These are phyloP conservation scores for Aleiodes alternator DNA, from an alignment of 2,888 invertebrate genomes.

Conservation along the genomic window DNA sequence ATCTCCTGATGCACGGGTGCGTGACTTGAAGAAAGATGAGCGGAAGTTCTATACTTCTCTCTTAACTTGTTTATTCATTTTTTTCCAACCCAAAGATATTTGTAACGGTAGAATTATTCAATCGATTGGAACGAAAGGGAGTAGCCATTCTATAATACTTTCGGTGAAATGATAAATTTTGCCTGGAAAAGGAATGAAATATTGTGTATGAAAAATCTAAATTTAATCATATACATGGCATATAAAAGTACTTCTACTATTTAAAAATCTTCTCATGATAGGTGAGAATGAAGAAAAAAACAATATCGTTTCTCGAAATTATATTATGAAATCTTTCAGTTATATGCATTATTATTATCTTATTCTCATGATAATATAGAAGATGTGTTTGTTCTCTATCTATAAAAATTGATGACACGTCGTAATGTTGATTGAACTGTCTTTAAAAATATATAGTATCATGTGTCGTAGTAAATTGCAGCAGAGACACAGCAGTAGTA, in stretches of 20 bases:
- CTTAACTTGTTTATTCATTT: constrained; percentile 8
- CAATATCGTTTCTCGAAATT: no score
- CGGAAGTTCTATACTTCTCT: constrained; percentile 16
- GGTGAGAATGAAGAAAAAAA: no score
- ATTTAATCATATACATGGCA: no score
- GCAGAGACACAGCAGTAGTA: no score
- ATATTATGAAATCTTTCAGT: no score
- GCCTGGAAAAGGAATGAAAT: no score
- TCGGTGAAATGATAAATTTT: not conserved
- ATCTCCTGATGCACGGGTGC: constrained; percentile 44
- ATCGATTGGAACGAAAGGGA: constrained; percentile 43
- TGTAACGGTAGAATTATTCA: constrained; percentile 36
- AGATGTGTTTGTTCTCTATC: constrained; percentile 27
- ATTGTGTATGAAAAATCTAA: no score
- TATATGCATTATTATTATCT: not conserved
- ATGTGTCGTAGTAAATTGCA: not conserved
- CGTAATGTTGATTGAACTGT: constrained; percentile 24
- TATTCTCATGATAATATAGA: not conserved
- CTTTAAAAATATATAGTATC: constrained; percentile 10
- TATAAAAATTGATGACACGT: constrained; percentile 32
- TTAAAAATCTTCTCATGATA: no score
- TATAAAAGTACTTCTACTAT: no score
- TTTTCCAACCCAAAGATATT: constrained; percentile 1
- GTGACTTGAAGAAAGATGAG: constrained; percentile 42
- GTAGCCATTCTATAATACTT: not conserved